phyloP scores from a whole-genome alignment of 2,888 invertebrate genomes.

The Eupithecia tripunctaria region DNA sequence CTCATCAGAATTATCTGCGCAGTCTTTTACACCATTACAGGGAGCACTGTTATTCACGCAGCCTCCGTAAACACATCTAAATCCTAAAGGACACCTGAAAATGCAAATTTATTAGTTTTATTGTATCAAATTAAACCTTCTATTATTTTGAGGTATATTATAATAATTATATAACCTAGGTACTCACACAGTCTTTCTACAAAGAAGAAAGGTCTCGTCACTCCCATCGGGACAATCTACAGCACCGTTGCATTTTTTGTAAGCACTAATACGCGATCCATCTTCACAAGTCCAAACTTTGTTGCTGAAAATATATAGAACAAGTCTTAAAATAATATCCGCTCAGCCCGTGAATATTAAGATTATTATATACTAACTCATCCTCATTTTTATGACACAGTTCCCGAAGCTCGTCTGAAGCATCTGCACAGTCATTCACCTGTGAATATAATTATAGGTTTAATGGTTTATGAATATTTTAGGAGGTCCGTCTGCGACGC shows the following conservation, averaged over 20 bases:
- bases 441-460: background rate
- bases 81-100: conserved; percentile 21
- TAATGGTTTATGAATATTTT: background rate
- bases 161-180: too few species aligned
- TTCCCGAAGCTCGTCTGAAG: conserved; percentile 28
- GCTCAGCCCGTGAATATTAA: background rate
- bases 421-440: conserved; percentile 28
- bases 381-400: conserved; percentile 17
- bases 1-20: conserved; percentile 25
- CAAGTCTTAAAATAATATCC: background rate
- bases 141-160: background rate
- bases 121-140: background rate
- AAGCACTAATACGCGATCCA: conserved; percentile 28
- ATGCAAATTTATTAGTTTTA: background rate
- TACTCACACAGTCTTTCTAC: conserved; percentile 28
- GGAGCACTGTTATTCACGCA: conserved; percentile 16
- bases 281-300: conserved; percentile 26
- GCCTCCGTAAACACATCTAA: conserved; percentile 30
- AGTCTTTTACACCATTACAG: conserved; percentile 20
- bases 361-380: conserved; percentile 9
- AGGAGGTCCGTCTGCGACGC: too few species aligned
- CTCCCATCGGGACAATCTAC: conserved; percentile 34
- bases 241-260: conserved; percentile 32
- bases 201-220: conserved; percentile 37
- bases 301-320: background rate